A percentile compares a stretch with the other conserved stretches of the same genome.
Conservation (phyloP, 2,888 invertebrate genomes). For the Aplocera efformata region DNA sequence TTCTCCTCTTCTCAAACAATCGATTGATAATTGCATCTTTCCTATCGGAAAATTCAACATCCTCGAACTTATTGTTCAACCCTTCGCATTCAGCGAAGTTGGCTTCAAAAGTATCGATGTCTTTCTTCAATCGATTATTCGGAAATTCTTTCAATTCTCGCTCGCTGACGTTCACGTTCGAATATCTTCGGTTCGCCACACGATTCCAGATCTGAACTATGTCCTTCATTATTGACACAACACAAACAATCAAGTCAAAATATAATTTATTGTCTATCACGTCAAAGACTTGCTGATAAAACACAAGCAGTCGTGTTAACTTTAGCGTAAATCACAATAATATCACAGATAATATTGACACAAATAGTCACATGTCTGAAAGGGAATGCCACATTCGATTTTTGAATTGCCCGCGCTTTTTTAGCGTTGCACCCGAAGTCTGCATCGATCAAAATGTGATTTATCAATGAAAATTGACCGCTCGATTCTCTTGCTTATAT, state of each 20-base stretch:
- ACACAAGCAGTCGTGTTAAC: not conserved
- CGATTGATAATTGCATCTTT: slow-evolving; percentile 66
- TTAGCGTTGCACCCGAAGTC: slow-evolving; percentile 22
- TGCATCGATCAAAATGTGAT: slow-evolving; percentile 23
- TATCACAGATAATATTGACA: slow-evolving; percentile 7
- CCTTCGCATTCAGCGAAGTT: slow-evolving; percentile 65
- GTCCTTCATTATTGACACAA: slow-evolving; percentile 80
- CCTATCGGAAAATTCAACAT: slow-evolving; percentile 55
- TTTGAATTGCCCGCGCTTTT: slow-evolving; percentile 16
- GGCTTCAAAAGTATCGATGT: slow-evolving; percentile 55
- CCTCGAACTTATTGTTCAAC: slow-evolving; percentile 59
- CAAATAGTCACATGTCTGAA: slow-evolving; percentile 9
- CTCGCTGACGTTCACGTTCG: slow-evolving; percentile 69
- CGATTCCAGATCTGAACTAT: slow-evolving; percentile 80
- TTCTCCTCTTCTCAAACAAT: slow-evolving; percentile 55
- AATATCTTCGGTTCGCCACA: slow-evolving; percentile 77
- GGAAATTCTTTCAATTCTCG: slow-evolving; percentile 57
- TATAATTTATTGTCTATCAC: slow-evolving; percentile 1
- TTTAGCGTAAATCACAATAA: not conserved
- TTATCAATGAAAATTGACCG: slow-evolving; percentile 24
- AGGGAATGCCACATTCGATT: slow-evolving; percentile 27
- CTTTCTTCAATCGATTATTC: slow-evolving; percentile 52
- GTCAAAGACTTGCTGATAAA: slow-evolving; percentile 1
- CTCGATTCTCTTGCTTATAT: slow-evolving; percentile 20
- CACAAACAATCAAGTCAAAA: not conserved